phyloP scores from a whole-genome alignment of 53 echinoderm and acorn worm species.

The Paracentrotus lividus region DNA sequence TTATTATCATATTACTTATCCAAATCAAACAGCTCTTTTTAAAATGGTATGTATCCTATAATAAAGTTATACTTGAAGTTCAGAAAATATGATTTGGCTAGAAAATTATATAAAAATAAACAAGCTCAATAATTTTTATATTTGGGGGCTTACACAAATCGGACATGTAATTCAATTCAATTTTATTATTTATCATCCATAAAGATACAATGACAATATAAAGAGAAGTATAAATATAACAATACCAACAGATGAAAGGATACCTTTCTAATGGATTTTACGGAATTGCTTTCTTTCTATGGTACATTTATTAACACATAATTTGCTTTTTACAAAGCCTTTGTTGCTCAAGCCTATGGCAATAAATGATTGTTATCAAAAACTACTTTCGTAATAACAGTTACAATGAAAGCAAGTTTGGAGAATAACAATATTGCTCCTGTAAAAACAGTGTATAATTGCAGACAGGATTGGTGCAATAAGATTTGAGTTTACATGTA shows the following conservation, averaged over 20 bases:
- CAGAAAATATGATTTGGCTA: too few species aligned
- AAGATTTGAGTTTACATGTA: neutral
- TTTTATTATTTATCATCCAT: too few species aligned
- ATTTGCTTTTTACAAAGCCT: neutral
- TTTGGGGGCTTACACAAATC: neutral
- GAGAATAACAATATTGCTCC: neutral
- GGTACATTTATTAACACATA: too few species aligned
- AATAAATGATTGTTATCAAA: neutral
- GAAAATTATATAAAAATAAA: neutral
- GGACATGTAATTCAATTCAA: neutral
- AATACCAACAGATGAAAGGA: too few species aligned
- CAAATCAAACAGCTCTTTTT: too few species aligned
- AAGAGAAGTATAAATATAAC: too few species aligned
- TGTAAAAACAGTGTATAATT: neutral
- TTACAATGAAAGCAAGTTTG: neutral
- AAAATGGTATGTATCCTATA: too few species aligned
- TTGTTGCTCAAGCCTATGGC: neutral
- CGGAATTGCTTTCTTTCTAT: too few species aligned
- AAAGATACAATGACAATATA: too few species aligned
- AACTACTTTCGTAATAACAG: neutral
- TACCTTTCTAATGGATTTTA: too few species aligned
- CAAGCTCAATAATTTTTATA: neutral
- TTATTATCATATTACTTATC: too few species aligned
- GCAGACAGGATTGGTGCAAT: neutral
- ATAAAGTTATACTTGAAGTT: too few species aligned